Conservation (phyloP, 2,888 invertebrate genomes). For the Myopa tessellatipennis region DNA sequence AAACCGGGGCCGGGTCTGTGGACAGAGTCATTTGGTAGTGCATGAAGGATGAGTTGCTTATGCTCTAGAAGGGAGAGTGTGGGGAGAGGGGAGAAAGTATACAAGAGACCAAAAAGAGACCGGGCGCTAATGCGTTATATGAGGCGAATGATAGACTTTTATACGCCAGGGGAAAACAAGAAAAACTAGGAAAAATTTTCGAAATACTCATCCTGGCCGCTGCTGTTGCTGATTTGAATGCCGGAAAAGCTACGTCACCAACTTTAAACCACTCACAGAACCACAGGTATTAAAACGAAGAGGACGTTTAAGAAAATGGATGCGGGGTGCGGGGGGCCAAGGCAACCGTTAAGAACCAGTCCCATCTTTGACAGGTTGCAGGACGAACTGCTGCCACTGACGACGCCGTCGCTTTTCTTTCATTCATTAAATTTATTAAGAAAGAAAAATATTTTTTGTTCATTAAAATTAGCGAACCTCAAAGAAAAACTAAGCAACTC, state of each 20-base stretch:
- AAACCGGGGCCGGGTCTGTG: constrained; percentile 47
- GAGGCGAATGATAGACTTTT: constrained; percentile 38
- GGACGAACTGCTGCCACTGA: background rate
- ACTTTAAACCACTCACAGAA: constrained; percentile 12
- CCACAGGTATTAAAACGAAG: constrained; percentile 60
- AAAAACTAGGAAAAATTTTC: constrained; percentile 2
- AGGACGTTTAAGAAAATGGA: constrained; percentile 8
- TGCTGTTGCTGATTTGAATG: background rate
- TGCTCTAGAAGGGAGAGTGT: background rate
- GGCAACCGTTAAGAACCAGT: background rate
- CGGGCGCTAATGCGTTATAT: constrained; percentile 58
- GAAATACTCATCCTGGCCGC: no score
- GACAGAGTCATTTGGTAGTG: constrained; percentile 50
- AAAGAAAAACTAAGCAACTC: constrained; percentile 6
- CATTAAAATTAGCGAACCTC: constrained; percentile 46
- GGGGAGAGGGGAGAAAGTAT: no score
- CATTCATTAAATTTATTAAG: constrained; percentile 51
- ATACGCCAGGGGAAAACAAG: background rate
- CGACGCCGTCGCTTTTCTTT: constrained; percentile 16
- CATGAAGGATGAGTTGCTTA: background rate
- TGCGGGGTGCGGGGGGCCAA: background rate
- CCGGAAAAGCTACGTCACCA: constrained; percentile 34
- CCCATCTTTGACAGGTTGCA: background rate
- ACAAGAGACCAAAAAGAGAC: no score
- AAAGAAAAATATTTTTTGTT: constrained; percentile 51